phyloP scores from a whole-genome alignment of 2,888 invertebrate genomes.

The Ichneumon xanthorius region DNA sequence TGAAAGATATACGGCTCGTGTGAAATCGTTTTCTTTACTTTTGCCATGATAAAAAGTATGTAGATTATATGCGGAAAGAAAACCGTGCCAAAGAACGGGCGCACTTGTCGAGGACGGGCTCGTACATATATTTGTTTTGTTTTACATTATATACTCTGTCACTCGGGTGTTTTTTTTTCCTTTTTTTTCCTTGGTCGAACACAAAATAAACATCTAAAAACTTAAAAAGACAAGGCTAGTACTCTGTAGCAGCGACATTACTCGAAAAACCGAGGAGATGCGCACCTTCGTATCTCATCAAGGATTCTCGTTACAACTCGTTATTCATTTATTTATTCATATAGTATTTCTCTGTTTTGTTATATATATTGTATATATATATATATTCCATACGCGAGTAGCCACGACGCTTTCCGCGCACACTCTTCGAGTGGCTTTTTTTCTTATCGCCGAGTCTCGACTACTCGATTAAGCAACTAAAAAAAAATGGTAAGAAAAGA shows the following conservation, averaged over 20 bases:
- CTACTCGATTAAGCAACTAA: conserved; percentile 63
- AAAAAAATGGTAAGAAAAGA: conserved; percentile 56
- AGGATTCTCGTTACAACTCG: conserved; percentile 52
- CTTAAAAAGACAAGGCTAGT: conserved; percentile 77
- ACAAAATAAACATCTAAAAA: conserved; percentile 82
- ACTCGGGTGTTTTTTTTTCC: conserved; percentile 48
- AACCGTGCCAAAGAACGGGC: conserved; percentile 44
- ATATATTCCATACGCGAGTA: conserved; percentile 44
- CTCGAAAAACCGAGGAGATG: conserved; percentile 49
- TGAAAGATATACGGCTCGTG: conserved; percentile 15
- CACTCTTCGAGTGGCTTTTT: conserved; percentile 52
- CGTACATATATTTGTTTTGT: conserved; percentile 42
- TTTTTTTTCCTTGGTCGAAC: conserved; percentile 65
- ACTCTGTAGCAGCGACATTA: conserved; percentile 58
- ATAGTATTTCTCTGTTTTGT: conserved; percentile 57
- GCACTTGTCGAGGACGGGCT: conserved; percentile 30
- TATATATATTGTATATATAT: conserved; percentile 32
- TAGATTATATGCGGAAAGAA: conserved; percentile 15
- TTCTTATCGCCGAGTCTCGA: conserved; percentile 44
- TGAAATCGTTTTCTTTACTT: conserved; percentile 44
- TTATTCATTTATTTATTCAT: conserved; percentile 65
- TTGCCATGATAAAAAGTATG: conserved; percentile 19
- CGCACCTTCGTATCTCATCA: conserved; percentile 42
- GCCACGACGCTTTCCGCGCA: conserved; percentile 76
- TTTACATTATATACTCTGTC: conserved; percentile 54